Conservation (phyloP, 2,113 vertebrate species). For the Amphiprion percula region DNA sequence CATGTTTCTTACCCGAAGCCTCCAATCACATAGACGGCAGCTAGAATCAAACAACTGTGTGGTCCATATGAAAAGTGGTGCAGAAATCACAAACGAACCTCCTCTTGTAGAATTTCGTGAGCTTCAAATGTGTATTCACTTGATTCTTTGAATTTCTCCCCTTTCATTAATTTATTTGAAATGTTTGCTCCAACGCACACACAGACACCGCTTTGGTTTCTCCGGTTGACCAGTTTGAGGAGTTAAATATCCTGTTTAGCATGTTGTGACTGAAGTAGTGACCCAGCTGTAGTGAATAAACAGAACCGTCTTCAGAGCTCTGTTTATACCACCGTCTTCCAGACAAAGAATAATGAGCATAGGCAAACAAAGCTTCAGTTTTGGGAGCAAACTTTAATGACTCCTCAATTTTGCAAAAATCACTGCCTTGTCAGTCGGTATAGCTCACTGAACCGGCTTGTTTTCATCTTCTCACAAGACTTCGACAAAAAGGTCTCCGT, state of each 20-base stretch:
- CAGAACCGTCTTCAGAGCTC: slow-evolving; percentile 2
- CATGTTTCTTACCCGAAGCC: slow-evolving; percentile 7
- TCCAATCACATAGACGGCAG: background rate
- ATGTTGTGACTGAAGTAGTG: background rate
- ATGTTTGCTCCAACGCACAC: too few species aligned
- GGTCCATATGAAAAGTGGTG: background rate
- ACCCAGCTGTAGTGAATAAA: slow-evolving; percentile 3
- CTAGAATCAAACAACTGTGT: background rate
- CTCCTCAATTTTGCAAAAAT: slow-evolving; percentile 28
- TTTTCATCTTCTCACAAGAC: slow-evolving; percentile 23
- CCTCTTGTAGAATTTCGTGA: background rate
- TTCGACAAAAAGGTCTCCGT: background rate
- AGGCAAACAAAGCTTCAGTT: slow-evolving; percentile 40
- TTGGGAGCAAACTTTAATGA: slow-evolving; percentile 54
- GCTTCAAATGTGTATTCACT: background rate
- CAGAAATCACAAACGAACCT: background rate
- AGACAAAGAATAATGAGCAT: slow-evolving; percentile 51
- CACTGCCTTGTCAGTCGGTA: slow-evolving; percentile 40
- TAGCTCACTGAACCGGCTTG: slow-evolving; percentile 12
- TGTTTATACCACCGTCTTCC: slow-evolving; percentile 12
- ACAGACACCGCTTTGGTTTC: background rate
- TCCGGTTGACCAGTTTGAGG: background rate
- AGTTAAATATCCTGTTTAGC: slow-evolving; percentile 9
- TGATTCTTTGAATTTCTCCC: background rate
- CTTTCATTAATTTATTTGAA: too few species aligned